Evolutionary conservation across 2,888 invertebrate genomes (phyloP).

Genomic region (Holacanthella duospinosa): DNA sequence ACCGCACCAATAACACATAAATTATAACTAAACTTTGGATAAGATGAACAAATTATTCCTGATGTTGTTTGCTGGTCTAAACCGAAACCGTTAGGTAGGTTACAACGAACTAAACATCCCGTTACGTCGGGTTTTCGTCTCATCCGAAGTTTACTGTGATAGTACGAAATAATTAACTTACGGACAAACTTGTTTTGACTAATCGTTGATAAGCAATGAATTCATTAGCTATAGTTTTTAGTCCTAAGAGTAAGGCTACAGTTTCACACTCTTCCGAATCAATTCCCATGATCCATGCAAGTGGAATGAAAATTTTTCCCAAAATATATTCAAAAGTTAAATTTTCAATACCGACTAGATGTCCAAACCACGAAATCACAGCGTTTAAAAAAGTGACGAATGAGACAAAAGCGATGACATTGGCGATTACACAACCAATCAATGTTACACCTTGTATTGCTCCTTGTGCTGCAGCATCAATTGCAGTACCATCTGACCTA

Average conservation of each 20-base stretch:
- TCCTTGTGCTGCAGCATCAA: constrained; percentile 87
- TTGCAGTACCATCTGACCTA: constrained; percentile 68
- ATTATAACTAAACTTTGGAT: too few species aligned
- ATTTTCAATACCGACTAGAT: constrained; percentile 56
- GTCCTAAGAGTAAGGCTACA: constrained; percentile 72
- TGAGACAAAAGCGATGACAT: constrained; percentile 57
- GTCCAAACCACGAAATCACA: constrained; percentile 67
- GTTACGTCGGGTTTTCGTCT: too few species aligned
- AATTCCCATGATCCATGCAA: constrained; percentile 76
- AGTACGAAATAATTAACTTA: constrained; percentile 14
- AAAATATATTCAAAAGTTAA: constrained; percentile 56
- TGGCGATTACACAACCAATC: constrained; percentile 77
- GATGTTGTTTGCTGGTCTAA: too few species aligned
- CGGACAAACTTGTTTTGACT: constrained; percentile 41
- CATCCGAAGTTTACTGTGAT: too few species aligned
- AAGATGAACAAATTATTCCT: too few species aligned
- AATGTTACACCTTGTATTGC: constrained; percentile 69
- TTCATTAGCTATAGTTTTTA: constrained; percentile 85
- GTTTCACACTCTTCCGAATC: constrained; percentile 54
- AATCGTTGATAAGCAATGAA: constrained; percentile 79
- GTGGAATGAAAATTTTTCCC: constrained; percentile 79
- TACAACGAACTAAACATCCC: too few species aligned
- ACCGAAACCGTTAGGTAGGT: too few species aligned
- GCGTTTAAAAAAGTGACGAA: constrained; percentile 76
- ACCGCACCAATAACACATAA: too few species aligned